Conservation (phyloP, 2,113 vertebrate genomes). For the Sceloporus tristichus region DNA sequence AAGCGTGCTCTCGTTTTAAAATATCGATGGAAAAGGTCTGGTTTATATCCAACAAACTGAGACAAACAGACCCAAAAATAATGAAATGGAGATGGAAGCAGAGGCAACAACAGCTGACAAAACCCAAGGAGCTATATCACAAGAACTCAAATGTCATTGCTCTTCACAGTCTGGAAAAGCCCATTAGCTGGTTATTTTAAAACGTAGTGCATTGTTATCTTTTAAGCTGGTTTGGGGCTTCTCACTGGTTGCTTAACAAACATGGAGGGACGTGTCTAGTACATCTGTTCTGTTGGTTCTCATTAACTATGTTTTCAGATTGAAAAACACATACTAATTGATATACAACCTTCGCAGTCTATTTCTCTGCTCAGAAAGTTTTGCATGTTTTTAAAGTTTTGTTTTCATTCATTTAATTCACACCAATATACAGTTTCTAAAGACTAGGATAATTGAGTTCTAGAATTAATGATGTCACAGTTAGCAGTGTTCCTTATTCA, state of each 20-base stretch:
- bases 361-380: background rate
- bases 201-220: background rate
- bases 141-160: too few relatives aligned
- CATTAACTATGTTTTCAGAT: background rate
- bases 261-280: background rate
- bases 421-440: background rate
- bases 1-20: too few relatives aligned
- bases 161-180: too few relatives aligned
- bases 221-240: background rate
- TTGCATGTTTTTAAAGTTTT: background rate
- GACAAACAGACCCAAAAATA: too few relatives aligned
- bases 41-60: too few relatives aligned
- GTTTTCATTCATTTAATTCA: background rate
- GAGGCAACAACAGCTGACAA: too few relatives aligned
- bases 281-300: background rate
- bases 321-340: background rate
- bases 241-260: background rate
- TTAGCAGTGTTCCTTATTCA: background rate
- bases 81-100: too few relatives aligned
- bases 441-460: constrained; percentile 8
- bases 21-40: too few relatives aligned
- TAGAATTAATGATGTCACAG: background rate
- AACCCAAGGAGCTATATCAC: too few relatives aligned
- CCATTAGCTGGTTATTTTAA: background rate
- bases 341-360: too few relatives aligned